Evolutionary conservation across 2,797 vertebrate genomes (phyloP).

Genomic region (Danio jaintianensis): DNA sequence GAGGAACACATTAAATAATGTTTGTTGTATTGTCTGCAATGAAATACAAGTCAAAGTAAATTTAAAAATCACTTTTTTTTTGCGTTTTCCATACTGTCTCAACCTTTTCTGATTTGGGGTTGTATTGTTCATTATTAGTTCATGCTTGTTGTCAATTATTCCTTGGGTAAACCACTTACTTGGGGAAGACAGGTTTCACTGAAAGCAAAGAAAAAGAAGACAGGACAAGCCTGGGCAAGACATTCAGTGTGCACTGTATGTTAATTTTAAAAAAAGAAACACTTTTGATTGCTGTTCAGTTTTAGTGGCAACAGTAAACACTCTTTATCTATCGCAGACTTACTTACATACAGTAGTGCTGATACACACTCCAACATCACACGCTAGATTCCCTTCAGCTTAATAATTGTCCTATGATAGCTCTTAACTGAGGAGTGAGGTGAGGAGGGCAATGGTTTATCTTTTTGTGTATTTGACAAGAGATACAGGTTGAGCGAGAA

Average conservation of each 20-base stretch:
- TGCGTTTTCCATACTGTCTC: too few relatives aligned
- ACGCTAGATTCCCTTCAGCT: neutral
- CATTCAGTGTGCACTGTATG: slow-evolving; percentile 31
- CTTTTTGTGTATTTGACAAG: neutral
- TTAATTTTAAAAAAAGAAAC: slow-evolving; percentile 23
- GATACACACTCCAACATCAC: slow-evolving; percentile 22
- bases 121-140: too few relatives aligned
- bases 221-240: neutral
- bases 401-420: slow-evolving; percentile 30
- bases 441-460: neutral
- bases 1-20: too few relatives aligned
- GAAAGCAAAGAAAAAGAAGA: neutral
- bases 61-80: too few relatives aligned
- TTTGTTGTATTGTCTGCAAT: too few relatives aligned
- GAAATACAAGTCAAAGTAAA: too few relatives aligned
- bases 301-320: slow-evolving; percentile 2
- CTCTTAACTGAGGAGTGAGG: neutral
- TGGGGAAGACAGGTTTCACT: slow-evolving; percentile 2
- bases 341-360: slow-evolving; percentile 28
- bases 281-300: neutral
- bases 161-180: neutral
- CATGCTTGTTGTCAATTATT: too few relatives aligned
- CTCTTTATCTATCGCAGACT: slow-evolving; percentile 19
- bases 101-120: too few relatives aligned
- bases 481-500: neutral